Percentiles rank a stretch among this genome's conserved stretches.
Evolutionary conservation across 1,140 invertebrate genomes (phyloP).

Genomic region (Lordiphosa stackelbergi): DNA sequence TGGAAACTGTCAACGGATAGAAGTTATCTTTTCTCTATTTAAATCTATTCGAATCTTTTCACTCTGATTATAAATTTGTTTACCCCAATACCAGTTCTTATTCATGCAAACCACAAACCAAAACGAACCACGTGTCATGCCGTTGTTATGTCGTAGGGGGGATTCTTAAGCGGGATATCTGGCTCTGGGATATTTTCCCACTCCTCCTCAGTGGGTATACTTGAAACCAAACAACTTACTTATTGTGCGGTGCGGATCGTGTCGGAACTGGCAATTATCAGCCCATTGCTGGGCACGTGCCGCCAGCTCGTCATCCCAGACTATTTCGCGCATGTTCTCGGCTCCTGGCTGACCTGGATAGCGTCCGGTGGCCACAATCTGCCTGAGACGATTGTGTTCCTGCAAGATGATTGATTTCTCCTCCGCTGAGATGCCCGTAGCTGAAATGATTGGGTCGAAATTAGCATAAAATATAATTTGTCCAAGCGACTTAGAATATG

Average conservation of each 20-base stretch:
- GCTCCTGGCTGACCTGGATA: constrained; percentile 86
- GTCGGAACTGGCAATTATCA: constrained; percentile 85
- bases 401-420: constrained; percentile 87
- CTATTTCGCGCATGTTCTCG: constrained; percentile 90
- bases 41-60: too few relatives aligned
- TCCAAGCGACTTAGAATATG: constrained; percentile 29
- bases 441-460: constrained; percentile 71
- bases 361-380: constrained; percentile 87
- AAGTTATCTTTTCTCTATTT: too few relatives aligned
- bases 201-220: neutral
- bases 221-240: constrained; percentile 78
- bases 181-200: neutral
- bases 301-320: constrained; percentile 93
- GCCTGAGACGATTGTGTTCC: constrained; percentile 87
- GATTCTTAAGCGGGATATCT: neutral
- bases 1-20: neutral
- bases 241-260: constrained; percentile 82
- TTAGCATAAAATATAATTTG: constrained; percentile 56
- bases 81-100: constrained; percentile 9
- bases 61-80: neutral
- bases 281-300: constrained; percentile 89
- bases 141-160: neutral
- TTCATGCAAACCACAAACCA: constrained; percentile 43
- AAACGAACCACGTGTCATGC: constrained; percentile 36
- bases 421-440: constrained; percentile 81